Evolutionary conservation across 2,797 vertebrate genomes (phyloP), one percentile per base, ranked within the genome.

Genomic region (Typhlichthys eigenmanni): DNA sequence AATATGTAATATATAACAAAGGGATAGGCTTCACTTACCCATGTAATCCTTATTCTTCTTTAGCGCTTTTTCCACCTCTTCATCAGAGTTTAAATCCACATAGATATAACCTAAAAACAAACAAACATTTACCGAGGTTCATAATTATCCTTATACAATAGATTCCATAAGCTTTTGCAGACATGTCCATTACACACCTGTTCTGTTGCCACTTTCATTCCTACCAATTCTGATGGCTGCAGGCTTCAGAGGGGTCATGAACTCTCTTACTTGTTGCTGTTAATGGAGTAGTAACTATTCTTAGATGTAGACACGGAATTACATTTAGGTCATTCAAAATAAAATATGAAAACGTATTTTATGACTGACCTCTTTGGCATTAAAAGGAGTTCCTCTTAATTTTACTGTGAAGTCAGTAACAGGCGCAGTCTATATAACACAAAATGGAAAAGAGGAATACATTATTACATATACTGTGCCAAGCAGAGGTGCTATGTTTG

Each of bases 1-100:
- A 10, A 3, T 4, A 45, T 9, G 56, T 8, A 54, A 14, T 48
- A 2, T 16, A 65, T 2, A 24, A 10, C 13, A 11, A n/a, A 0
- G 47, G 45, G 2, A 7, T 4, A 13, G 5, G 32, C 32, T 38
- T 49, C 47, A 59, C 89, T 92, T 65, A 98, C 98, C 95, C 87
- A 98, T 93, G 80, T 97, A 98, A 67, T 98, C 96, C 76, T 94
- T 95, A 68, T 95, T 94, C 54, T 91, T 91, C 67, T 93, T 95
- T 71, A 99, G 87, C 50, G 96, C 95, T 71, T 94, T 95, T 55
- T 88, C 90, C 53, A 96, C 89, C 19, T 98, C 95, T 57, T 94
- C 93, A 7, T 95, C 94, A 0, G 93, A 95, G 64, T 72, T 84
- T 66, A 99, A 83, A 66, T 99, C 97, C 86, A 97, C 94, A 82